phyloP scores from a whole-genome alignment of 2,797 vertebrate species.

The Sandelia bainsii region DNA sequence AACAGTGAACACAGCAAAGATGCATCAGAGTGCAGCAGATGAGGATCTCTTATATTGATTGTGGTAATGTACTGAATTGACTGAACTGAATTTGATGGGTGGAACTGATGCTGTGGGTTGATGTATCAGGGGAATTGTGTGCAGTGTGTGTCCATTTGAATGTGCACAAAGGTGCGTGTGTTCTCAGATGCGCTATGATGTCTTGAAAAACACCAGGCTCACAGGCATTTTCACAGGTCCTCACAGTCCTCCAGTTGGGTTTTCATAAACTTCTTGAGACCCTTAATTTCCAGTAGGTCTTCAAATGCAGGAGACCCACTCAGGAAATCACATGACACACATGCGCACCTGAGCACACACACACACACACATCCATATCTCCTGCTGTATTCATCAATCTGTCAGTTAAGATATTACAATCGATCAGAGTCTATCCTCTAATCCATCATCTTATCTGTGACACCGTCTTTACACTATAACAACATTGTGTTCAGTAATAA shows the following conservation, averaged over 20 bases:
- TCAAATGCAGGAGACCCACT: slow-evolving; percentile 81
- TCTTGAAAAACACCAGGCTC: slow-evolving; percentile 87
- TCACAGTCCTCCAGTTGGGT: slow-evolving; percentile 82
- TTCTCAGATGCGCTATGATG: slow-evolving; percentile 79
- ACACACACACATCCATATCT: slow-evolving; percentile 1
- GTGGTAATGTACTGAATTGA: slow-evolving; percentile 61
- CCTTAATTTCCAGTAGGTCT: slow-evolving; percentile 80
- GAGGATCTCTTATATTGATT: slow-evolving; percentile 58
- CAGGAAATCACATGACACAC: slow-evolving; percentile 80
- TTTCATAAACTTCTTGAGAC: slow-evolving; percentile 82
- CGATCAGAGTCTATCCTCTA: slow-evolving; percentile 23
- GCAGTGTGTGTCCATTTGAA: not conserved
- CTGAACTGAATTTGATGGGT: slow-evolving; percentile 28
- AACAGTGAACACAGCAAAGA: slow-evolving; percentile 57
- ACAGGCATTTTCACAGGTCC: slow-evolving; percentile 82
- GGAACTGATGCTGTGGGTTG: slow-evolving; percentile 30
- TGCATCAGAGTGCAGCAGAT: slow-evolving; percentile 42
- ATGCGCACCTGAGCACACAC: too few relatives aligned
- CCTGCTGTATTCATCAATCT: slow-evolving; percentile 42
- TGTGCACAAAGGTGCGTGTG: not conserved
- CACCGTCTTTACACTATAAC: slow-evolving; percentile 4
- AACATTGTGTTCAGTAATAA: slow-evolving; percentile 12
- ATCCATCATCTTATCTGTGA: slow-evolving; percentile 50
- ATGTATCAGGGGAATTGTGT: slow-evolving; percentile 18
- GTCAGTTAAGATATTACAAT: slow-evolving; percentile 34